These are phyloP conservation scores for Aphodius sticticus DNA, from an alignment of 2,888 invertebrate genomes.

Conservation along the genomic window DNA sequence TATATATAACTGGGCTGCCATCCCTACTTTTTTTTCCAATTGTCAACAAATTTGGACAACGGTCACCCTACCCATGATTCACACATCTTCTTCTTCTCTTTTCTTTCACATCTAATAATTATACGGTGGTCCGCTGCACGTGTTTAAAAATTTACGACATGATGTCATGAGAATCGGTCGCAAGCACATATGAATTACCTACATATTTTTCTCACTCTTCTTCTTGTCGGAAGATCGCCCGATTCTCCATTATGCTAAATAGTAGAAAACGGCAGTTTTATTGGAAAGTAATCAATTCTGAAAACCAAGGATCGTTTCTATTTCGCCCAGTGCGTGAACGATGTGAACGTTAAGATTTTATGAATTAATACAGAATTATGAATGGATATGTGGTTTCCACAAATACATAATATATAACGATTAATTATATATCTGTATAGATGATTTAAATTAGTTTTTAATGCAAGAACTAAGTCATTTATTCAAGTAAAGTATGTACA, in stretches of 20 bases:
- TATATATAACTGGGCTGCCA: conserved; percentile 33
- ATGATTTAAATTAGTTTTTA: no score
- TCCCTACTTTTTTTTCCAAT: conserved; percentile 35
- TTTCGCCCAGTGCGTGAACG: not conserved
- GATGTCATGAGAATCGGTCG: conserved; percentile 18
- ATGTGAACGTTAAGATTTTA: not conserved
- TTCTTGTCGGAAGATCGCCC: not conserved
- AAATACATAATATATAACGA: no score
- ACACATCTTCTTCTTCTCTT: conserved; percentile 28
- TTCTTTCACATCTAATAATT: conserved; percentile 14
- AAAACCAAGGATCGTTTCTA: not conserved
- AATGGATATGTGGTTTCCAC: no score
- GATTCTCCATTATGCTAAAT: conserved; percentile 19
- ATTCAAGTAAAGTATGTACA: no score
- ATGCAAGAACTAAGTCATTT: no score
- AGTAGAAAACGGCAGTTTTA: conserved; percentile 24
- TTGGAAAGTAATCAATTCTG: conserved; percentile 24
- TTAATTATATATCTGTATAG: no score
- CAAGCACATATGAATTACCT: conserved; percentile 12
- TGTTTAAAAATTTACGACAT: conserved; percentile 26
- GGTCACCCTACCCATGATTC: conserved; percentile 33
- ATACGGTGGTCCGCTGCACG: conserved; percentile 17
- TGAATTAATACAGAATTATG: no score
- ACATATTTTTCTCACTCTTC: not conserved
- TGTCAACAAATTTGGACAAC: conserved; percentile 38